A percentile compares a stretch with the other conserved stretches of the same genome.
phyloP scores from a whole-genome alignment of 1,140 invertebrate species.

The Carcinoscorpius rotundicauda region DNA sequence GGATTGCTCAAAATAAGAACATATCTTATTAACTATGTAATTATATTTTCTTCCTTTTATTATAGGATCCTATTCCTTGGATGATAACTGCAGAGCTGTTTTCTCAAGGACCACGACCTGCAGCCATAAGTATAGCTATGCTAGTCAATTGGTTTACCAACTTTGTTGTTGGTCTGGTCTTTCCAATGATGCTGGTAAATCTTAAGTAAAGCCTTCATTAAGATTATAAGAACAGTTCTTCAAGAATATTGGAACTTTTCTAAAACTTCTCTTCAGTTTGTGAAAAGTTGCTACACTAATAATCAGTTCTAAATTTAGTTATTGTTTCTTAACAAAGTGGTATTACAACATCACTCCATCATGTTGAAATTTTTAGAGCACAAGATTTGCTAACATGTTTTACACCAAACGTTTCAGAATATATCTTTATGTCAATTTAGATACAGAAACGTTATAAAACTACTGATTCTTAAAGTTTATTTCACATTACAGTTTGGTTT shows the following conservation, averaged over 20 bases:
- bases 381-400: slow-evolving; percentile 63
- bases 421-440: slow-evolving; percentile 95
- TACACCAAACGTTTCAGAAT: slow-evolving; percentile 91
- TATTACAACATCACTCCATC: background rate
- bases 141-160: slow-evolving; percentile 97
- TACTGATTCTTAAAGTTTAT: slow-evolving; percentile 59
- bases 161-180: slow-evolving; percentile 89
- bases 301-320: background rate
- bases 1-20: no score
- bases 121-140: slow-evolving; percentile 95
- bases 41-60: background rate
- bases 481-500: slow-evolving; percentile 24
- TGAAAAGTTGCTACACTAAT: background rate
- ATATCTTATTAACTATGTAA: slow-evolving; percentile 21
- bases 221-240: slow-evolving; percentile 9
- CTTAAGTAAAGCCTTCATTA: background rate
- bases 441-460: slow-evolving; percentile 95
- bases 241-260: background rate
- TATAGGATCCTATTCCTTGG: slow-evolving; percentile 83
- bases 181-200: slow-evolving; percentile 77
- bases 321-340: no score
- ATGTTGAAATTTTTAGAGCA: slow-evolving; percentile 72
- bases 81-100: slow-evolving; percentile 98
- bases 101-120: slow-evolving; percentile 89
- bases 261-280: background rate